phyloP scores from a whole-genome alignment of 2,113 vertebrate species.

The Crocuta crocuta region DNA sequence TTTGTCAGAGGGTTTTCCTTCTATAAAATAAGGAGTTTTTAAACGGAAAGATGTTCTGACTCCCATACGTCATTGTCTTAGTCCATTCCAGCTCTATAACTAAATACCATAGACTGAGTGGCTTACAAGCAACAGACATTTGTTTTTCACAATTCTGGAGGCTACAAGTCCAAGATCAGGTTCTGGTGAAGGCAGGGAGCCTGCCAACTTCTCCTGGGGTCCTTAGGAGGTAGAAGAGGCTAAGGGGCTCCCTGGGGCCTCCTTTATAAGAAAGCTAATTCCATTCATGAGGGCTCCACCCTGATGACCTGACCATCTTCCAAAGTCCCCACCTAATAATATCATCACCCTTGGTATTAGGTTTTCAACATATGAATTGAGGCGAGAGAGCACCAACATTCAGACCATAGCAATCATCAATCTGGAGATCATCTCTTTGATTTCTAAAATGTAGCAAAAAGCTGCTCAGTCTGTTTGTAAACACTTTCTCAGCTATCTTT shows the following conservation, averaged over 20 bases:
- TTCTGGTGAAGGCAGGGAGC: background rate
- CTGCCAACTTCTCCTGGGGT: background rate
- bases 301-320: background rate
- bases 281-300: background rate
- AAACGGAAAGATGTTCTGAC: background rate
- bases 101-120: background rate
- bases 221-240: background rate
- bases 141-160: background rate
- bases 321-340: background rate
- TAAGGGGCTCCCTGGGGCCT: background rate
- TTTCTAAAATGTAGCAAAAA: background rate
- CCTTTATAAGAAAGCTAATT: background rate
- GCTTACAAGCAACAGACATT: background rate
- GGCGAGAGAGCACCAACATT: background rate
- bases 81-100: background rate
- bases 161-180: background rate
- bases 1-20: background rate
- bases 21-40: background rate
- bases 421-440: background rate
- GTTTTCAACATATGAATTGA: background rate
- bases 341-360: background rate
- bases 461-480: fast-evolving
- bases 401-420: background rate
- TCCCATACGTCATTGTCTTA: background rate
- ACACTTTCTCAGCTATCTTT: constrained; percentile 5